Base-by-base conservation (phyloP, 2,113 vertebrate genomes). In the Aspidoscelis tigris region DNA sequence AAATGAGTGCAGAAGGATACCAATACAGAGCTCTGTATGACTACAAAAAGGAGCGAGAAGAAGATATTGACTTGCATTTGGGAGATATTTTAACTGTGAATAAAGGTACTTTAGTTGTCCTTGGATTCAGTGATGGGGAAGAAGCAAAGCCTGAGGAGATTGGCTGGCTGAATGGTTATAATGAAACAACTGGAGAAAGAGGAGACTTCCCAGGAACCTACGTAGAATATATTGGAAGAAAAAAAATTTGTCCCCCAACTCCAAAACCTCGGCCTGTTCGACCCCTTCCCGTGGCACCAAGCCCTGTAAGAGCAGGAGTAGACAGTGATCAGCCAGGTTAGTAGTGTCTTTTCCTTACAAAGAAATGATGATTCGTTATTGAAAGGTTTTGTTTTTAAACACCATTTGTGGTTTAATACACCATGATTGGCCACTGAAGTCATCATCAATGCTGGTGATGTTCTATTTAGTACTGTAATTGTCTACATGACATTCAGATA, bases 161-260 rank as follows among this genome's bases (percentile, higher is more conserved):
- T 43, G 98, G 99, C 88, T 99, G 99, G 99, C 94, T 99, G 76
- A 98, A 97, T 78, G 99, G 99, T 90, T 97, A 96, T 89, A 99
- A 99, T 68, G 98, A 99, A 96, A 99, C 96, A 84, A 99, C 98
- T 4, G 98, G 98, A 88, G 98, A 98, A 91, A 97, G 98, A 24
- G 99, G 99, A 5, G 98, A 99, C 95, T 99, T 99, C 90, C 99
- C 99, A 4, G 98, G 99, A 93, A 99, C 99, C 41, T 99, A 99
- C 0, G 99, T 99, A 33, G 98, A 99, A 93, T 99, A 97, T 90
- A 94, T 99, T 14, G 98, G 98, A 86, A 98, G 96, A 94, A 99
- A 97, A 92, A 97, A 96, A 94, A 98, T 99, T 91, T 97, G 98
- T 2, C 99, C 98, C 33, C 98, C 99, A 0, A 99, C 98, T 33